phyloP scores from a whole-genome alignment of 2,888 invertebrate genomes.

The Cactoblastis cactorum region DNA sequence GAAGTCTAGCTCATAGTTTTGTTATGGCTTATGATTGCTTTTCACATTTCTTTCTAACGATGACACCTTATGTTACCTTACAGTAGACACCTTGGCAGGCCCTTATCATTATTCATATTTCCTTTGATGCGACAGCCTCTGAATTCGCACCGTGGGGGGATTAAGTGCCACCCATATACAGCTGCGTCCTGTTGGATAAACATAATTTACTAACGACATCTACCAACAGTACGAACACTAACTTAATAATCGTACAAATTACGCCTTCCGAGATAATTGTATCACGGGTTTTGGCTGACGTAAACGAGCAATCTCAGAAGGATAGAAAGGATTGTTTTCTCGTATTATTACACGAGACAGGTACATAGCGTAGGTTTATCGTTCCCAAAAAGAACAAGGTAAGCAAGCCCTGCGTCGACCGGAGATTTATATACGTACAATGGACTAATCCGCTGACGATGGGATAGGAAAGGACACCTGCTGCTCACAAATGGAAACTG shows the following conservation, averaged over 20 bases:
- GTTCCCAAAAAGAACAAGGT: constrained; percentile 45
- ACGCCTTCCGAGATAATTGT: constrained; percentile 38
- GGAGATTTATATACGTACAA: constrained; percentile 65
- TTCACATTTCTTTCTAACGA: not conserved
- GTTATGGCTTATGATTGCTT: not conserved
- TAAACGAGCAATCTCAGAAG: constrained; percentile 36
- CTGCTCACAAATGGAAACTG: constrained; percentile 58
- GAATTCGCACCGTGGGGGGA: constrained; percentile 49
- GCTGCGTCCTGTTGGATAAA: constrained; percentile 65
- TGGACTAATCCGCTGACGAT: constrained; percentile 67
- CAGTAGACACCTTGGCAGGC: constrained; percentile 36
- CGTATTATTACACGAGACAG: constrained; percentile 37
- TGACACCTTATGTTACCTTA: constrained; percentile 27
- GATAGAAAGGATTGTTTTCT: constrained; percentile 29
- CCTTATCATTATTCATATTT: constrained; percentile 58
- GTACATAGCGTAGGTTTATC: constrained; percentile 22
- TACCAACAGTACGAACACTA: constrained; percentile 59
- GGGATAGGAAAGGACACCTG: constrained; percentile 67
- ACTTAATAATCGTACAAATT: constrained; percentile 55
- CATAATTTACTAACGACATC: constrained; percentile 67
- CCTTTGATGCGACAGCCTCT: constrained; percentile 46
- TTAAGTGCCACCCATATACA: constrained; percentile 56
- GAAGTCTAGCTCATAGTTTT: constrained; percentile 3
- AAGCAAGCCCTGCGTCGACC: constrained; percentile 42
- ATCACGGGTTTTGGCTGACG: constrained; percentile 34